These are phyloP conservation scores for Danio jaintianensis DNA, from an alignment of 2,797 vertebrate genomes.

Conservation along the genomic window DNA sequence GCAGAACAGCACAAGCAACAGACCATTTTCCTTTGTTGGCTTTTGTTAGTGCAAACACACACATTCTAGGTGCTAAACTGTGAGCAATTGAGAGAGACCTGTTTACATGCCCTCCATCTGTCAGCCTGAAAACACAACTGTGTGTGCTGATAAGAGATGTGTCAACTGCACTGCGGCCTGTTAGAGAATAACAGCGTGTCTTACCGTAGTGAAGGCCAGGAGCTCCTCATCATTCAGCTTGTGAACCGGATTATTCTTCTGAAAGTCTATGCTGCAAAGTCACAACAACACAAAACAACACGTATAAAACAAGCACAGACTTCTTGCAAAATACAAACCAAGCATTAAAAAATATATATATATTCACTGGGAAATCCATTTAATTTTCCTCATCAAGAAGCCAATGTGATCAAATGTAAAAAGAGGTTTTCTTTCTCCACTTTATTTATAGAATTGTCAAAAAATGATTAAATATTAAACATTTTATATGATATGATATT, in stretches of 20 bases:
- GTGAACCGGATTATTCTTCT: slow-evolving; percentile 94
- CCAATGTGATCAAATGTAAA: no score
- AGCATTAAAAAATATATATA: not conserved
- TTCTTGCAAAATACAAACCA: not conserved
- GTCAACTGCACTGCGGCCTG: not conserved
- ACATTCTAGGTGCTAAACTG: not conserved
- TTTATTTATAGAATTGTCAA: no score
- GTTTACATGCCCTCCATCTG: not conserved
- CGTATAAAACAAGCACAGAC: not conserved
- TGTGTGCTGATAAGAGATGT: not conserved
- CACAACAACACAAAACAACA: not conserved
- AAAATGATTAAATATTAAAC: no score
- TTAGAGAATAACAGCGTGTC: slow-evolving; percentile 59
- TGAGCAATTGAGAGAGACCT: not conserved
- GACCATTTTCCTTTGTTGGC: not conserved
- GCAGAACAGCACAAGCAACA: slow-evolving; percentile 30
- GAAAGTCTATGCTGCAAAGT: slow-evolving; percentile 88
- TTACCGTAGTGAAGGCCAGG: slow-evolving; percentile 92
- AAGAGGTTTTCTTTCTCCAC: no score
- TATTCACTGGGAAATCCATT: not conserved
- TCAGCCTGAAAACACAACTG: not conserved
- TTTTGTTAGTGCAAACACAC: not conserved
- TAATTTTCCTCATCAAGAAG: not conserved
- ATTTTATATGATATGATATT: no score
- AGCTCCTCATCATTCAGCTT: slow-evolving; percentile 93